Evolutionary conservation across 2,888 invertebrate genomes (phyloP), one percentile per base, ranked within the genome.

Genomic region (Parnassius glacialis): DNA sequence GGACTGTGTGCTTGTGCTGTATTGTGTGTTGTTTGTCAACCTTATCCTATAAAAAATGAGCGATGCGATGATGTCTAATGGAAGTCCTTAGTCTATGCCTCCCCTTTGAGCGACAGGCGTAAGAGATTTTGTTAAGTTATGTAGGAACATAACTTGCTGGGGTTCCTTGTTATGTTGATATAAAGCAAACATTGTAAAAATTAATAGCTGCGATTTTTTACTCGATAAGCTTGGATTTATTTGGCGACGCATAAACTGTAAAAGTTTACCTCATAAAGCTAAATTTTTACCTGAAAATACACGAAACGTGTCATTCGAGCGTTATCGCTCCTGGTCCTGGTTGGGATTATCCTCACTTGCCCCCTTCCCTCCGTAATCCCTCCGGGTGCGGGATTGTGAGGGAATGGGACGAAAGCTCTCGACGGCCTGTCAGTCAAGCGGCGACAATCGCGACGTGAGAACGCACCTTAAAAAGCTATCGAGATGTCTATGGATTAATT

Each of bases 321-420:
- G 58, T 66, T 70, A 69, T 70, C 67, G 64, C 64, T 41, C 60
- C 65, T 70, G 65, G 67, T 64, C 52, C 65, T 52, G 61, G 57
- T 52, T 52, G 59, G 66, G 65, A 62, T 64, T 58, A 65, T 69
- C 62, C 78, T 71, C 73, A 11, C 34, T 41, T 12, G 52, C 76
- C 75, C 78, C 73, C 76, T 71, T 73, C 77, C 72, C 75, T 74
- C 74, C 76, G 74, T 72, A 70, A 66, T 82, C 82, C 84, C 84
- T 83, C 84, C 76, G 82, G 84, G 80, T 67, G 74, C 66, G 55
- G 59, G 61, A 51, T 56, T 44, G 76, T 74, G 78, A 74, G 78
- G 75, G 78, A 72, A 67, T 70, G 74, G 70, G 71, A 74, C 67
- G 68, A 62, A 61, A 66, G 66, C 66, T 61, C 44, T 70, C 72